Evolutionary conservation across 2,797 vertebrate species (phyloP), one percentile per base, ranked within the genome.

Genomic region (Trachurus trachurus): DNA sequence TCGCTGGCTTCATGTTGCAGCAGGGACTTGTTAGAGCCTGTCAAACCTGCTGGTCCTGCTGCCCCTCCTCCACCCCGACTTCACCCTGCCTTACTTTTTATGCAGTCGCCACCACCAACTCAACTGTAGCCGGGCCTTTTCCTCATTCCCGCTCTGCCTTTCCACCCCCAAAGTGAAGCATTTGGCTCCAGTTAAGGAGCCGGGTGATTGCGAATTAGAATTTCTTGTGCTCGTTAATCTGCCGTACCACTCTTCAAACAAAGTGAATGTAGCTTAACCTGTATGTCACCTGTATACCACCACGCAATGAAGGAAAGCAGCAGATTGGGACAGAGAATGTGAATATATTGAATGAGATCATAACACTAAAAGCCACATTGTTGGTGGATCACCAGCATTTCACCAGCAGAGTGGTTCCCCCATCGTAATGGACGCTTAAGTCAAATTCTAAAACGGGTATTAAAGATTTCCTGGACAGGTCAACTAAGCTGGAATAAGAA

Each of bases 41-140:
- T 86, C 29, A 0, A 69, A 89, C 90, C 74, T 88, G 91, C 66
- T 77, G 21, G 21, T 80, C 87, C 71, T 77, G 87, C 64, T 84
- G 60, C 82, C 80, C 68, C 72, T 80, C 88, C 88, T 73, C 42
- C 53, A 73, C 56, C 39, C 49, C 1, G 12, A 29, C 45, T 39
- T 64, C 52, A 57, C 4, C 59, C 58, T 71, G 45, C 2, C 40
- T 76, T 29, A 50, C 26, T 21, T 61, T 62, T 65, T 29, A 57
- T 61, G 57, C 16, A 37, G 39, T 29, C 40, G 37, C n/a, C 66
- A 15, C 44, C 56, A 26, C 26, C 26, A 26, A n/a, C n/a, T 3
- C 26, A 34, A n/a, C 73, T 16, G 12, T n/a, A 50, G 31, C 58
- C 71, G 79, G 26, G 13, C 21, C 3, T 13, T 40, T 71, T 59